Conservation (phyloP, 2,113 vertebrate species). For the Tor tambroides region DNA sequence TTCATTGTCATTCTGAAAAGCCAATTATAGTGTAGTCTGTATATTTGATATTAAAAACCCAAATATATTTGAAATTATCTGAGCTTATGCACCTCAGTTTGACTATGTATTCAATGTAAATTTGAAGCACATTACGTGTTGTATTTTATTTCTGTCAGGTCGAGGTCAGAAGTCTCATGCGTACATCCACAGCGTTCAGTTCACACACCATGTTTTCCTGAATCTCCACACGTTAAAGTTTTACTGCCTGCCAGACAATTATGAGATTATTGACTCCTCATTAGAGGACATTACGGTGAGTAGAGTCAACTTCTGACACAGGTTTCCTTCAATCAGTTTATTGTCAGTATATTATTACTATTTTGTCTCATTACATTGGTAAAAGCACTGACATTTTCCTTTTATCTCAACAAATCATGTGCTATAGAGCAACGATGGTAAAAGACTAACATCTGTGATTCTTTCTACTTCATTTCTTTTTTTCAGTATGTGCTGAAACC, state of each 20-base stretch:
- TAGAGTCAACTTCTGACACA: background rate
- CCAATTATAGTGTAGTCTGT: background rate
- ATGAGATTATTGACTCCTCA: constrained; percentile 96
- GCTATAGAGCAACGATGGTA: background rate
- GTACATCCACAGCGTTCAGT: constrained; percentile 97
- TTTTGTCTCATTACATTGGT: background rate
- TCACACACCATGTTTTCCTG: constrained; percentile 95
- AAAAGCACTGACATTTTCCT: background rate
- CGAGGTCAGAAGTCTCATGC: constrained; percentile 96
- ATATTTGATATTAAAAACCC: background rate
- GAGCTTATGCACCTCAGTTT: too few species aligned
- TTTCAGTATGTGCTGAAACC: constrained; percentile 93
- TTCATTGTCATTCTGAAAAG: background rate
- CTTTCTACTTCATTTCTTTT: constrained; percentile 47
- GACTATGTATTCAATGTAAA: background rate
- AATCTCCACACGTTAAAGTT: constrained; percentile 97
- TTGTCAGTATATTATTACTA: background rate
- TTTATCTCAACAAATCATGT: background rate
- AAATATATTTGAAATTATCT: background rate
- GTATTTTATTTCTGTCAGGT: constrained; percentile 70
- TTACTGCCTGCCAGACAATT: constrained; percentile 97
- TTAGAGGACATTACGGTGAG: constrained; percentile 94
- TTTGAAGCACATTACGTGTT: background rate
- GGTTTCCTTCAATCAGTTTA: background rate
- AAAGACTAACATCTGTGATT: background rate